Evolutionary conservation across 2,888 invertebrate genomes (phyloP), one percentile per base, ranked within the genome.

Genomic region (Sussaba pulchella): DNA sequence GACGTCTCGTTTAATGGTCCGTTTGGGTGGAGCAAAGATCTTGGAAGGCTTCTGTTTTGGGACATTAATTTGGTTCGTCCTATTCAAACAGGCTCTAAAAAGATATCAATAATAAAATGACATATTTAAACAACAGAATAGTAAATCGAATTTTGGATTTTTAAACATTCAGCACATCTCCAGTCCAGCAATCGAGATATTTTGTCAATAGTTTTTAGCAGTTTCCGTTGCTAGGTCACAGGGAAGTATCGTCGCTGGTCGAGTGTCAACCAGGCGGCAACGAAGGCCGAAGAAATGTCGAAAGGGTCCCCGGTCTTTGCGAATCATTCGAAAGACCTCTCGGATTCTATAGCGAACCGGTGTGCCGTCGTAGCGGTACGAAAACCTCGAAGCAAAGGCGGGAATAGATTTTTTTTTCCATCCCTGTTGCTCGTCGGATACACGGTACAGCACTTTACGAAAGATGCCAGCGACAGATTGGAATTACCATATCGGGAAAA

Each of bases 391-490:
- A 79, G 77, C 82, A 84, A 36, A 78, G 81, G 82, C 78, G 72
- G 81, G 81, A 75, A 71, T 83, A 82, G 77, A 70, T 71, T 75
- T n/a, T n/a, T n/a, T n/a, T 43, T 4, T 43, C n/a, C 12, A 4
- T 43, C n/a, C 6, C 31, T 31, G 6, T 31, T 31, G 2, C 21
- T 31, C 12, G 45, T 36, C 59, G 5, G 39, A 70, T 59, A 67
- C 74, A 70, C 43, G 54, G 57, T 52, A 47, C 64, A 69, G 36
- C 70, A 63, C 75, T 77, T 81, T 83, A 84, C 84, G 82, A 86
- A 83, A 84, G 84, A 85, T 85, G 87, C 83, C 86, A 85, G 50
- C 86, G 86, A 86, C 89, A 89, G 88, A 90, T 89, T 89, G 88
- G 85, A 89, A 91, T 91, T 91, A 91, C 71, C 82, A 81, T 83